Evolutionary conservation across 2,113 vertebrate species (phyloP), one percentile per base, ranked within the genome.

Genomic region (Podarcis cretensis): DNA sequence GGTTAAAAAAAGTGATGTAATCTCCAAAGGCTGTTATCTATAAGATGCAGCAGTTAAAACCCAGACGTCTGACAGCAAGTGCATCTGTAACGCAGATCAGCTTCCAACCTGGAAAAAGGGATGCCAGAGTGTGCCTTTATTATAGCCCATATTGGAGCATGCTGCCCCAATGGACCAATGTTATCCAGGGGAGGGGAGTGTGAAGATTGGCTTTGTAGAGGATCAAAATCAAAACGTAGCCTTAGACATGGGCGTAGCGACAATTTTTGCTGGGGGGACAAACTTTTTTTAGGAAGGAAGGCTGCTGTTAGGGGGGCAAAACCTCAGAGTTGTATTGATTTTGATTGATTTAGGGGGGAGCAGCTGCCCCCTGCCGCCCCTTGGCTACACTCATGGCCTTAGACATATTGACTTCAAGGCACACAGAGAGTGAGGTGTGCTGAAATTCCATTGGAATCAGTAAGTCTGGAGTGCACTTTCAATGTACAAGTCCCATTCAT

Each of bases 1-100:
- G 87, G 89, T 89, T 92, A 91, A 94, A 94, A 89, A 20, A 35
- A 87, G 18, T 90, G 92, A 81, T 94, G 89, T 87, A 83, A 90
- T 89, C 88, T 83, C 86, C 13, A 83, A 68, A 82, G 4, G 87
- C 82, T 3, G 48, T 90, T 95, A 88, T 86, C 86, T 87, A 21
- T 87, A 80, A 86, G 88, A 87, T 81, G 91, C 66, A 94, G 93
- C 89, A 89, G 83, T 76, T 90, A 78, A 76, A 82, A 78, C 40
- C 77, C 65, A 89, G 86, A 93, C 88, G 87, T 79, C 92, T 96
- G 92, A 90, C 76, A 92, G 57, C 21, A 85, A 91, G 93, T 94
- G 92, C 81, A 91, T 91, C 81, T 65, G 76, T 91, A 94, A 84
- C 78, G 93, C 90, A 85, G 90, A 93, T 91, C 88, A 93, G 75